These are phyloP conservation scores for Meliscaeva auricollis DNA, from an alignment of 2,888 invertebrate species.

Conservation along the genomic window DNA sequence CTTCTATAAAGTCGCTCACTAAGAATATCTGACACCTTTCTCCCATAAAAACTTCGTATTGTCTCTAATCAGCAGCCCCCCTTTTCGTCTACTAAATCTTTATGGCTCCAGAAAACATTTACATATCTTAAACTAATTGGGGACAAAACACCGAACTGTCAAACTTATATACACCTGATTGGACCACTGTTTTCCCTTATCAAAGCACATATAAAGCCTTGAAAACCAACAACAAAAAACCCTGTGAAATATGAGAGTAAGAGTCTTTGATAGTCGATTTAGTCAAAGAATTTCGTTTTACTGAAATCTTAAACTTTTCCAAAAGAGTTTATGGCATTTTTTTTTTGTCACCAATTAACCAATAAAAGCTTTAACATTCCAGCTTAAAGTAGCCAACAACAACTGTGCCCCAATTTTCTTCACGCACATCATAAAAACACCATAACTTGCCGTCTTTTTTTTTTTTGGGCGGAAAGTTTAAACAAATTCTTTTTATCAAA, in stretches of 20 bases:
- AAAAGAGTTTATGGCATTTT: conserved; percentile 11
- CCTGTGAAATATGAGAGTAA: conserved; percentile 40
- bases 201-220: neutral
- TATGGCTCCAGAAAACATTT: conserved; percentile 17
- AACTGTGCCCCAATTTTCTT: conserved; percentile 53
- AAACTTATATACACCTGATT: conserved; percentile 53
- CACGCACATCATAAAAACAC: conserved; percentile 65
- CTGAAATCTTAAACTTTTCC: neutral
- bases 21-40: conserved; percentile 30
- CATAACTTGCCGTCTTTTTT: conserved; percentile 34
- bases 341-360: conserved; percentile 47
- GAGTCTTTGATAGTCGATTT: too few relatives aligned
- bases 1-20: neutral
- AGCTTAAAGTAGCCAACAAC: conserved; percentile 33
- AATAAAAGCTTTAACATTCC: conserved; percentile 51
- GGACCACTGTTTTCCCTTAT: conserved; percentile 34
- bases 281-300: conserved; percentile 41
- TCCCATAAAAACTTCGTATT: conserved; percentile 2
- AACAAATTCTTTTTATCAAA: conserved; percentile 33
- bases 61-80: conserved; percentile 10
- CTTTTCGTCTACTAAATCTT: neutral
- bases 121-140: conserved; percentile 54
- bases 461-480: conserved; percentile 10
- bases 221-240: neutral
- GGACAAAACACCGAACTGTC: conserved; percentile 54